Conservation (phyloP, 2,888 invertebrate species). For the Drosophila conformis region DNA sequence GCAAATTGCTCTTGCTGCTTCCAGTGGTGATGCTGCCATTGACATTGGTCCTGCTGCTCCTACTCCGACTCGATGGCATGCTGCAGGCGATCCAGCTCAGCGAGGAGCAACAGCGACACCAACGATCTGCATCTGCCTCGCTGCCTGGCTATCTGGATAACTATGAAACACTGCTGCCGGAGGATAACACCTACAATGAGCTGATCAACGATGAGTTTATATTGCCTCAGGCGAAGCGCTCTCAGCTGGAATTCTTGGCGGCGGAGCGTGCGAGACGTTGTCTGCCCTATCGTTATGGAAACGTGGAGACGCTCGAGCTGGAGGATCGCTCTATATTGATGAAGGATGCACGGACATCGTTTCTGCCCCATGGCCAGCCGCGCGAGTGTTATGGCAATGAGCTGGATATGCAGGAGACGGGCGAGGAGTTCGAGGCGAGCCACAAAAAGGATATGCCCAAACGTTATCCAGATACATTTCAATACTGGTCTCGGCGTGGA, state of each 20-base stretch:
- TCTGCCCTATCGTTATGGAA: conserved; percentile 77
- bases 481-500: conserved; percentile 43
- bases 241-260: conserved; percentile 40
- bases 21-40: conserved; percentile 84
- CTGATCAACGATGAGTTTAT: conserved; percentile 67
- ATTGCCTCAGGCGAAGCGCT: conserved; percentile 42
- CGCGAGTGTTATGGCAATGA: conserved; percentile 77
- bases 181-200: conserved; percentile 57
- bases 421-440: conserved; percentile 10
- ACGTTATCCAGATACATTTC: conserved; percentile 35
- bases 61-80: conserved; percentile 83
- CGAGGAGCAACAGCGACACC: conserved; percentile 61
- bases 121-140: conserved; percentile 50
- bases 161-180: conserved; percentile 64
- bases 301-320: conserved; percentile 83
- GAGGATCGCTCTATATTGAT: conserved; percentile 88
- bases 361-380: conserved; percentile 86
- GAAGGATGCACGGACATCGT: conserved; percentile 88
- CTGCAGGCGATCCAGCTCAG: conserved; percentile 77
- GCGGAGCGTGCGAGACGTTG: conserved; percentile 76
- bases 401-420: conserved; percentile 7
- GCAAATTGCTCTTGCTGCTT: conserved; percentile 83
- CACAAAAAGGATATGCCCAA: conserved; percentile 38
- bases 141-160: conserved; percentile 54
- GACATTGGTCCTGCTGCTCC: conserved; percentile 80